Percentiles rank a stretch among this genome's conserved stretches.
These are phyloP conservation scores for Callyntrura sp. DNA, from an alignment of 2,888 invertebrate species.

Conservation along the genomic window DNA sequence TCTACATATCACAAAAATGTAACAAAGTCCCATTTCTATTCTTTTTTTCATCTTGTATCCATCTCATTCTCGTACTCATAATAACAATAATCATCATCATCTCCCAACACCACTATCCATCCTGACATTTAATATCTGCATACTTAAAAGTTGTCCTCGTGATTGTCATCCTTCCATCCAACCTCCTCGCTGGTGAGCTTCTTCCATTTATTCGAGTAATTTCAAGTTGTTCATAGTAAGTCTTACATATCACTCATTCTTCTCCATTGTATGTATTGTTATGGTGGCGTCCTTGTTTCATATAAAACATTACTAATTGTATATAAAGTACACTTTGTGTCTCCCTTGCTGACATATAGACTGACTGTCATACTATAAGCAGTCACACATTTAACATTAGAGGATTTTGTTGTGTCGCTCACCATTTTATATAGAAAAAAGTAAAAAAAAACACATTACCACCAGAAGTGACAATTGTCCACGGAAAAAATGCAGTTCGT, in stretches of 20 bases:
- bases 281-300: slow-evolving; percentile 24
- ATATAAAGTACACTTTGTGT: not conserved
- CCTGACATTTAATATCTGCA: slow-evolving; percentile 65
- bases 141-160: slow-evolving; percentile 70
- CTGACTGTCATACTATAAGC: not conserved
- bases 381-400: not conserved
- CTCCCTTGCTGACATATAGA: not conserved
- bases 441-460: not conserved
- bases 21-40: slow-evolving; percentile 51
- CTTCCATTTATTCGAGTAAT: slow-evolving; percentile 59
- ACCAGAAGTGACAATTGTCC: slow-evolving; percentile 18
- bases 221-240: slow-evolving; percentile 22
- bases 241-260: slow-evolving; percentile 5
- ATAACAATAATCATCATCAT: slow-evolving; percentile 43
- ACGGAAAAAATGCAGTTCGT: slow-evolving; percentile 67
- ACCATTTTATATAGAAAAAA: slow-evolving; percentile 25
- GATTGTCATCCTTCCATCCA: slow-evolving; percentile 45
- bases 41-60: not conserved
- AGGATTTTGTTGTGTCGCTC: not conserved
- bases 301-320: slow-evolving; percentile 14
- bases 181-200: slow-evolving; percentile 61
- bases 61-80: slow-evolving; percentile 30
- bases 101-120: slow-evolving; percentile 61
- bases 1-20: slow-evolving; percentile 63
- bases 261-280: slow-evolving; percentile 32